Evolutionary conservation across 1,140 invertebrate species (phyloP).

Genomic region (Calliopsis andreniformis): DNA sequence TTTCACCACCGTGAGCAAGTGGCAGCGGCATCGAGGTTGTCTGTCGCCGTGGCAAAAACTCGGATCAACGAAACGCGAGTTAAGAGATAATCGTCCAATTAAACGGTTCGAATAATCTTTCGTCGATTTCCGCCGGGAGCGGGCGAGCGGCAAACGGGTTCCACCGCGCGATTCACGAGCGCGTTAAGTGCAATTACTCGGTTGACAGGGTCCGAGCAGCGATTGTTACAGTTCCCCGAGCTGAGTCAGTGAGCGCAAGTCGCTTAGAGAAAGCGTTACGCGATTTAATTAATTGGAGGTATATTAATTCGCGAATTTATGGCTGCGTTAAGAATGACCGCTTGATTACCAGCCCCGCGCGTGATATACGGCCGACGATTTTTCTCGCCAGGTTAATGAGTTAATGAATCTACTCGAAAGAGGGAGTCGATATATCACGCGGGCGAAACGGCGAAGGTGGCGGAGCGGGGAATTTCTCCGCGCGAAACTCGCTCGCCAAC

Average conservation of each 20-base stretch:
- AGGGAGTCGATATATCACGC: conserved; percentile 64
- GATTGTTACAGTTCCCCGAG: conserved; percentile 56
- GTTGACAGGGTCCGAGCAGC: conserved; percentile 24
- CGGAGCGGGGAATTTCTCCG: conserved; percentile 37
- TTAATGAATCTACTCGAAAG: conserved; percentile 64
- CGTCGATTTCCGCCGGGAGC: conserved; percentile 33
- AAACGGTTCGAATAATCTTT: conserved; percentile 41
- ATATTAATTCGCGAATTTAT: conserved; percentile 68
- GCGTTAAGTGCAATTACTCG: conserved; percentile 44
- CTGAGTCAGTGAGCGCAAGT: conserved; percentile 18
- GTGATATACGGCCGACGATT: conserved; percentile 64
- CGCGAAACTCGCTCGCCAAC: conserved; percentile 27
- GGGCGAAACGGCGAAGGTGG: conserved; percentile 1
- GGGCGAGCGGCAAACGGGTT: conserved; percentile 14
- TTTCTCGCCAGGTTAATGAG: conserved; percentile 65
- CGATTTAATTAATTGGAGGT: conserved; percentile 66
- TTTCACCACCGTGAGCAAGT: background rate
- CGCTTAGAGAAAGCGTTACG: conserved; percentile 38
- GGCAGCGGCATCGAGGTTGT: background rate
- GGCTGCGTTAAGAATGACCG: conserved; percentile 63
- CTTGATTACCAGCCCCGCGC: conserved; percentile 58
- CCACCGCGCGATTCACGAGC: conserved; percentile 9
- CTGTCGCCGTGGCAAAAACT: conserved; percentile 1
- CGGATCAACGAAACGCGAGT: conserved; percentile 19
- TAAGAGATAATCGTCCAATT: conserved; percentile 46